Base-by-base conservation (phyloP, 1,140 invertebrate species). In the Zaprionus inermis region DNA sequence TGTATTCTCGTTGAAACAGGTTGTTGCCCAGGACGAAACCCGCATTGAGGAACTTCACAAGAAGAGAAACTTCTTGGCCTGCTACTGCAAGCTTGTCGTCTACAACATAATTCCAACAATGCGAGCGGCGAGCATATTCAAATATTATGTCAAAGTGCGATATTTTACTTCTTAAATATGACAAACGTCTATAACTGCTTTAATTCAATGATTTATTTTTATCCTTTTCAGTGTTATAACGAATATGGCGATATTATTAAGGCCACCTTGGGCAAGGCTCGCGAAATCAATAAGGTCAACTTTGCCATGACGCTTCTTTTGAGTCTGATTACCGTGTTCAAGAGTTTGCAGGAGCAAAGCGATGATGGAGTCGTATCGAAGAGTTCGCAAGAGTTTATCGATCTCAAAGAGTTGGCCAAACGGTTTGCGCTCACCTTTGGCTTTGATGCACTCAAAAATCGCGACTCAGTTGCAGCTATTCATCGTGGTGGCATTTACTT, bases 191-290 rank as follows among this genome's bases (percentile, higher is more conserved):
- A 11, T 36, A 10, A 7, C 14, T 38, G 5, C 5, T 3, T 7
- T 18, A 11, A 58, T 38, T 18, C 9, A 46, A 49, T n/a, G 1
- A 0, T 44, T 7, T 1, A 24, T 18, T 52, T 32, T 32, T 1
- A 7, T 28, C 12, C 9, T 72, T 92, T 93, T 52, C 92, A 97
- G 95, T 99, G 97, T 92, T 99, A 99, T 92, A 98, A 98, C 92
- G 98, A 99, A 92, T 99, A 99, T 94, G 99, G 99, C n/a, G 99
- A 99, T 92, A 99, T 99, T 60, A 99, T 99, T 59, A 99, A 99
- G 93, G 96, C 97, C 11, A 99, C 98, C 1, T 93, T 99, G 76
- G 97, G 97, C 59, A 99, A 99, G 93, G 97, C 98, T 1, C 94
- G 98, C 74, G 99, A 99, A 93, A 99, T 99, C 56, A 99, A 99